Evolutionary conservation across 2,888 invertebrate species (phyloP), one percentile per base, ranked within the genome.

Genomic region (Mesorhabditis sp.): DNA sequence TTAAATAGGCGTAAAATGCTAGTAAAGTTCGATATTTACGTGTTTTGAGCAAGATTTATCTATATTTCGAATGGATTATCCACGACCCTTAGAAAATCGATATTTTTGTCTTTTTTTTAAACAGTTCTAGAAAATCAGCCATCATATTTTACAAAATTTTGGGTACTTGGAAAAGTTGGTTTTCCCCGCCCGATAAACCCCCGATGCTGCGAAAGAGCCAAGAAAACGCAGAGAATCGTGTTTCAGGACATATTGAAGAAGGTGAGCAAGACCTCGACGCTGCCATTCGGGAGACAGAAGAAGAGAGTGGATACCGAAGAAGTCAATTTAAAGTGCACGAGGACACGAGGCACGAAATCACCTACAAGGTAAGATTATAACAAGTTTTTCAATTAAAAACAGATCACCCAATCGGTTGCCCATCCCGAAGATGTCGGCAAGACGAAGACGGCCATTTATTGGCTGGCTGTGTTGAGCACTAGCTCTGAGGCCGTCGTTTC

Each of bases 381-480:
- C 58, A 50, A 2, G n/a, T 13, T 13, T n/a, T 50, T 50, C n/a
- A 50, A 50, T 13, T 13, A 50, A 50, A n/a, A 50, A 13, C 58
- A 50, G 58, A 50, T 50, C 7, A 50, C 58, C 58, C 10, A 50
- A 50, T 50, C 58, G n/a, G 58, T 50, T 10, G 58, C 58, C n/a
- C 58, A 50, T n/a, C 58, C 58, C 10, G 58, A 50, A 50, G 58
- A 50, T n/a, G 58, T 50, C 58, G 58, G 58, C 7, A 50, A 50
- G n/a, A 50, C n/a, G 58, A 50, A 50, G n/a, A 50, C 58, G n/a
- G 58, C 58, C 58, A n/a, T 50, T 50, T 50, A 50, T 50, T 50
- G 58, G 58, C n/a, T 50, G 2, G 58, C 58, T 50, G n/a, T 10
- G n/a, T 13, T 50, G 58, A 50, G 58, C n/a, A n/a, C 7, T 50